Evolutionary conservation across 1,140 invertebrate species (phyloP).

Genomic region (Drosophila nigrodunni): DNA sequence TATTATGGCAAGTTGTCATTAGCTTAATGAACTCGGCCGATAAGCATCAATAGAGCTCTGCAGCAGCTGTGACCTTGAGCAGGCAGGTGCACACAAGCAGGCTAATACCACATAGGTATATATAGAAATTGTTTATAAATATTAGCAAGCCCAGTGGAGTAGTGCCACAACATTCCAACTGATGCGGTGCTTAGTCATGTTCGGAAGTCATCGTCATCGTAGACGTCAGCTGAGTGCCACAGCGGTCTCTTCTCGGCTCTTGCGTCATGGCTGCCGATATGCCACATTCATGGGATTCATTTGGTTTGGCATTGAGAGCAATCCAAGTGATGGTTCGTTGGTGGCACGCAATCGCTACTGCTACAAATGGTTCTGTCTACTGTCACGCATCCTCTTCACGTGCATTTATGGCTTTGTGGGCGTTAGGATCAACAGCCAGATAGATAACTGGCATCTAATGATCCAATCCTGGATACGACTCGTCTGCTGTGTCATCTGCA

Average conservation of each 20-base stretch:
- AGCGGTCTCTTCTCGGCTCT: slow-evolving; percentile 17
- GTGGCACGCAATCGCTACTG: slow-evolving; percentile 35
- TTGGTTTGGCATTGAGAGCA: slow-evolving; percentile 35
- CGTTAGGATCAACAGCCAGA: background rate
- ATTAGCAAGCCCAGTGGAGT: slow-evolving; percentile 15
- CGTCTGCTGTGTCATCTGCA: slow-evolving; percentile 19
- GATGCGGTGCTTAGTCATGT: slow-evolving; percentile 47
- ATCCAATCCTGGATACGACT: slow-evolving; percentile 38
- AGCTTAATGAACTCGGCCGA: slow-evolving; percentile 41
- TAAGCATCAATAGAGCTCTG: slow-evolving; percentile 21
- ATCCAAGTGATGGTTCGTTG: slow-evolving; percentile 21
- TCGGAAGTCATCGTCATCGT: slow-evolving; percentile 7
- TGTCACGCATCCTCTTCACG: slow-evolving; percentile 20
- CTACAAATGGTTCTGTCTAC: slow-evolving; percentile 58
- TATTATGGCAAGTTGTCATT: slow-evolving; percentile 42
- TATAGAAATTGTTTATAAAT: slow-evolving; percentile 29
- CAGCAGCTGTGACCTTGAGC: slow-evolving; percentile 27
- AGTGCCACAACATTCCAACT: slow-evolving; percentile 24
- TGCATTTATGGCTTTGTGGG: slow-evolving; percentile 16
- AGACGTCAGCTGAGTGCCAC: slow-evolving; percentile 8
- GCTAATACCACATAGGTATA: slow-evolving; percentile 3
- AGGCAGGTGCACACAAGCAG: slow-evolving; percentile 13
- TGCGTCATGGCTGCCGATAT: slow-evolving; percentile 24
- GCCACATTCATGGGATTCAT: slow-evolving; percentile 29
- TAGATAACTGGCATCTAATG: slow-evolving; percentile 30